Conservation (phyloP, 2,888 invertebrate genomes). For the Adineta ricciae region DNA sequence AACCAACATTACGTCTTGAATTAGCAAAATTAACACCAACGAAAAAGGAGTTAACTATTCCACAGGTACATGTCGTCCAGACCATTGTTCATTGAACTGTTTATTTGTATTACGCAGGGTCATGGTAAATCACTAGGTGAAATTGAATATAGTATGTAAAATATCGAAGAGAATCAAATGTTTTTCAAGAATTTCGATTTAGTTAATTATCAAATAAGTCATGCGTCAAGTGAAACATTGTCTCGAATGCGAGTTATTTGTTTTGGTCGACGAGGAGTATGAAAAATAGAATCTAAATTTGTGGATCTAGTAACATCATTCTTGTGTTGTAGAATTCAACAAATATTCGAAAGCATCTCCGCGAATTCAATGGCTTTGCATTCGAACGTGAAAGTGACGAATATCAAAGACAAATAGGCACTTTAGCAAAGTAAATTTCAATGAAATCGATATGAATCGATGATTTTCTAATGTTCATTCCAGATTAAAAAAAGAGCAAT, state of each 20-base stretch:
- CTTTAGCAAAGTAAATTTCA: not conserved
- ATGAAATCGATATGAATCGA: too few relatives aligned
- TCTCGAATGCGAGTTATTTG: not conserved
- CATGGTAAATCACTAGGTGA: too few relatives aligned
- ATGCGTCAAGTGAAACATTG: not conserved
- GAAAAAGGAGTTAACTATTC: not conserved
- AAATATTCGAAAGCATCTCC: not conserved
- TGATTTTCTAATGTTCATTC: too few relatives aligned
- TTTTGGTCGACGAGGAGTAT: slow-evolving; percentile 6
- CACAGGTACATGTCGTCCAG: not conserved
- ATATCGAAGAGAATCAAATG: not conserved
- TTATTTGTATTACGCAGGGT: too few relatives aligned
- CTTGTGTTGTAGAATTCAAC: not conserved
- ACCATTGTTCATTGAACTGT: too few relatives aligned
- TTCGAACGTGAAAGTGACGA: not conserved
- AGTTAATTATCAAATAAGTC: slow-evolving; percentile 16
- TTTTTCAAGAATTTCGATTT: not conserved
- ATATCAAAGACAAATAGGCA: slow-evolving; percentile 1
- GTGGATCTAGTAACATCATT: not conserved
- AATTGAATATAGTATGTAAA: too few relatives aligned
- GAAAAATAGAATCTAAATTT: too few relatives aligned
- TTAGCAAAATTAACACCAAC: not conserved
- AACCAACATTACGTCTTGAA: not conserved
- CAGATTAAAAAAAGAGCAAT: not conserved
- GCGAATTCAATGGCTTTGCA: slow-evolving; percentile 23